These are phyloP conservation scores for Aurelia aurita DNA, from an alignment of 30 jellyfish, hydroid and myxozoan species.

Conservation along the genomic window DNA sequence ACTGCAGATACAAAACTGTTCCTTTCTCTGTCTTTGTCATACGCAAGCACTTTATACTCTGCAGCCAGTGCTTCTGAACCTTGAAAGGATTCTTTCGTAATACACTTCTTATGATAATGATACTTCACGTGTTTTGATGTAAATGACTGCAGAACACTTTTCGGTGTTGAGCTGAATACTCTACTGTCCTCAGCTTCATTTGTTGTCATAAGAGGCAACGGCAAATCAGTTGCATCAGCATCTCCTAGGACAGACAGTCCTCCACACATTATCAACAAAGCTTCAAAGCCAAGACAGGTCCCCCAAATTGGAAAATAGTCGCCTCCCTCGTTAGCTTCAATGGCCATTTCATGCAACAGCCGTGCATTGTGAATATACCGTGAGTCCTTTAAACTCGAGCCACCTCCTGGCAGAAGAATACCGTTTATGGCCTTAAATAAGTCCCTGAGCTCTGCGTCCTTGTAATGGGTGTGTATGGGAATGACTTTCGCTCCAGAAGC, in stretches of 20 bases:
- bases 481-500: conserved; percentile 74
- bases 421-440: conserved; percentile 67
- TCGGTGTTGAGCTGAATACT: conserved; percentile 26
- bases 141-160: conserved; percentile 5
- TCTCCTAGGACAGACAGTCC: conserved; percentile 53
- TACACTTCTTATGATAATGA: conserved; percentile 78
- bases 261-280: conserved; percentile 44
- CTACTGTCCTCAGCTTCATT: conserved; percentile 23
- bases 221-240: conserved; percentile 68
- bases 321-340: conserved; percentile 58
- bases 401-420: conserved; percentile 88
- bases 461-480: conserved; percentile 63
- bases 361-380: conserved; percentile 35
- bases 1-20: conserved; percentile 67
- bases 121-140: conserved; percentile 48
- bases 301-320: conserved; percentile 86
- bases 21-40: conserved; percentile 67
- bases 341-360: conserved; percentile 53
- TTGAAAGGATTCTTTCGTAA: conserved; percentile 17
- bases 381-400: conserved; percentile 66
- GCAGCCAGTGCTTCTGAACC: conserved; percentile 16
- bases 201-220: conserved; percentile 47
- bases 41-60: conserved; percentile 35
- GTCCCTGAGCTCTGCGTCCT: conserved; percentile 23
- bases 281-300: conserved; percentile 89